Percentiles rank a stretch among this genome's conserved stretches.
These are phyloP conservation scores for Grammomys surdaster DNA, from an alignment of 2,113 vertebrate genomes.

Conservation along the genomic window DNA sequence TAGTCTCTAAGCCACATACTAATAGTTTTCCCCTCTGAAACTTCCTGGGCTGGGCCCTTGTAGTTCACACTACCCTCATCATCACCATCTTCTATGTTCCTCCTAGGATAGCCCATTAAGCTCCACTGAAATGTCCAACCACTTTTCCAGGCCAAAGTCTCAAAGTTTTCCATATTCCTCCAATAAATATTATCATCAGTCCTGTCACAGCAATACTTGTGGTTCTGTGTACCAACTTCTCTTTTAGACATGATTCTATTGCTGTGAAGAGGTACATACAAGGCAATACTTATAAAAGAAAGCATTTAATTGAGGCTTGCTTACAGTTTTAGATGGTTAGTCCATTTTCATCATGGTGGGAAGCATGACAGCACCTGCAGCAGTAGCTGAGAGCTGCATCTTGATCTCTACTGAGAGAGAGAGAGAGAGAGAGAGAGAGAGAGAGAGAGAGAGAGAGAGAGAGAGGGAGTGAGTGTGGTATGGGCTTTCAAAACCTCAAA, in stretches of 20 bases:
- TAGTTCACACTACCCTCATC: background rate
- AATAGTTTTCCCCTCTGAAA: background rate
- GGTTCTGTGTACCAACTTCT: background rate
- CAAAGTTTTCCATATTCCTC: background rate
- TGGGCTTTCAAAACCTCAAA: background rate
- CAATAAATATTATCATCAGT: background rate
- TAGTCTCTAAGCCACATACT: background rate
- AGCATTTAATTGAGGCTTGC: too few relatives aligned
- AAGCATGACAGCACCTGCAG: background rate
- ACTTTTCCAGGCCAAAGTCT: background rate
- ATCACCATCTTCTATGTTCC: background rate
- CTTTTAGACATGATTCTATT: background rate
- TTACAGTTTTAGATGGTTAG: background rate
- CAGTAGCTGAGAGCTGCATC: background rate
- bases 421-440: background rate
- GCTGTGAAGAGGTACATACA: background rate
- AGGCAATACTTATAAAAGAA: background rate
- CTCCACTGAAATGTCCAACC: background rate
- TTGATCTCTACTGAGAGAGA: background rate
- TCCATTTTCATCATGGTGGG: background rate
- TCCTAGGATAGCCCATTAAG: background rate
- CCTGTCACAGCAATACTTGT: background rate
- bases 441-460: background rate
- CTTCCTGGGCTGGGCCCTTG: background rate
- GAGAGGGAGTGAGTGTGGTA: background rate